These are phyloP conservation scores for Parapsyche elsis DNA, from an alignment of 1,140 invertebrate species.

Conservation along the genomic window DNA sequence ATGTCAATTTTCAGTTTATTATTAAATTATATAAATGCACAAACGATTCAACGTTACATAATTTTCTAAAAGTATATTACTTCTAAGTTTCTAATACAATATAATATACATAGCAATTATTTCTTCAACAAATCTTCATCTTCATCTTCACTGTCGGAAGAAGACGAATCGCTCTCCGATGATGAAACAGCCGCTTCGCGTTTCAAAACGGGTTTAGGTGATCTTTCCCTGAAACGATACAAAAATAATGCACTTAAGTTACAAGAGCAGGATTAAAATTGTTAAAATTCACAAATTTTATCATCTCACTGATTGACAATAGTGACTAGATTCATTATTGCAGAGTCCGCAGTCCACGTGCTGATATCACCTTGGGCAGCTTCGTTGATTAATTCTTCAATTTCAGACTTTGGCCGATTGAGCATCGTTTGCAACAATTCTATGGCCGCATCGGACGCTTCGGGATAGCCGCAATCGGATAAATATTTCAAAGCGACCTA, in stretches of 20 bases:
- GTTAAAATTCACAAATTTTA: conserved; percentile 6
- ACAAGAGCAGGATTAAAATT: background rate
- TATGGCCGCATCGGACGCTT: conserved; percentile 30
- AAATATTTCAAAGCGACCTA: conserved; percentile 49
- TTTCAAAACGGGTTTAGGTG: background rate
- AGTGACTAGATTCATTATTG: conserved; percentile 30
- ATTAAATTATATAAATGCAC: too few species aligned
- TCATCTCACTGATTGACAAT: conserved; percentile 46
- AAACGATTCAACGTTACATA: too few species aligned
- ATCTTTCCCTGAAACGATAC: background rate
- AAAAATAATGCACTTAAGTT: too few species aligned
- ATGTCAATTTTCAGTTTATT: too few species aligned
- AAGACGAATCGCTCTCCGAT: conserved; percentile 33
- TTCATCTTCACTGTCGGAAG: conserved; percentile 51
- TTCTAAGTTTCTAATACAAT: too few species aligned
- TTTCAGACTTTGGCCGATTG: conserved; percentile 40
- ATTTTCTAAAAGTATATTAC: too few species aligned
- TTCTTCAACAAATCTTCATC: conserved; percentile 16
- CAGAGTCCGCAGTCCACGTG: conserved; percentile 19
- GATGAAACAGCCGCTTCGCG: background rate
- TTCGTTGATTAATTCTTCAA: conserved; percentile 41
- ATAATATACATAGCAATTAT: too few species aligned
- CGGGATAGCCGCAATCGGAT: conserved; percentile 46
- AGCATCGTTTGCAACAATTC: conserved; percentile 41
- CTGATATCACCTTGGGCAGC: background rate